A percentile compares a stretch with the other conserved stretches of the same genome.
These are phyloP conservation scores for Thera britannica DNA, from an alignment of 2,888 invertebrate genomes.

Conservation along the genomic window DNA sequence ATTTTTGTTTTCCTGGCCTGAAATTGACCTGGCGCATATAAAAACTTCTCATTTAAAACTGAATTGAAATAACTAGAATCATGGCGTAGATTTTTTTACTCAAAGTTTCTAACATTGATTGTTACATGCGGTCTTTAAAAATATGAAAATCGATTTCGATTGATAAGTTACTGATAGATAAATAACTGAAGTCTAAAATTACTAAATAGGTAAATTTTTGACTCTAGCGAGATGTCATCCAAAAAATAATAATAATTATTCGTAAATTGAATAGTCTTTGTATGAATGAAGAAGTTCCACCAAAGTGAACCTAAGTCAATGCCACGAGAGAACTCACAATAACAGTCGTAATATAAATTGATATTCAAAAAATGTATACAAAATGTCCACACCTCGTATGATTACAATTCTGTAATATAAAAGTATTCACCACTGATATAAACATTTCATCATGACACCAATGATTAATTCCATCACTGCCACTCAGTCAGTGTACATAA, in stretches of 20 bases:
- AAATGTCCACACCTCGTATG: slow-evolving; percentile 79
- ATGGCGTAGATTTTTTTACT: too few species aligned
- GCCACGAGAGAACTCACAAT: slow-evolving; percentile 80
- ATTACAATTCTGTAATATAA: slow-evolving; percentile 78
- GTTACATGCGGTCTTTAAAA: background rate
- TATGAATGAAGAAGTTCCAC: slow-evolving; percentile 21
- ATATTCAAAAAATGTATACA: slow-evolving; percentile 80
- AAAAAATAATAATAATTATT: background rate
- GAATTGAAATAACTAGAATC: too few species aligned
- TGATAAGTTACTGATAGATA: background rate
- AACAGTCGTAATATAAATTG: slow-evolving; percentile 65
- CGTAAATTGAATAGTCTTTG: slow-evolving; percentile 5
- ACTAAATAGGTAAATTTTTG: background rate
- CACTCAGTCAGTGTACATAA: slow-evolving; percentile 68
- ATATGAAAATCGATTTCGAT: background rate
- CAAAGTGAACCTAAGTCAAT: slow-evolving; percentile 62
- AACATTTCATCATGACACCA: slow-evolving; percentile 63
- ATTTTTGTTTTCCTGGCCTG: too few species aligned
- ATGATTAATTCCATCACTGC: slow-evolving; percentile 57
- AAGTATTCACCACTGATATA: slow-evolving; percentile 72
- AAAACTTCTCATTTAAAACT: too few species aligned
- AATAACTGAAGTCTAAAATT: background rate
- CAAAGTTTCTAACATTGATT: background rate
- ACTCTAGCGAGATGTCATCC: background rate
- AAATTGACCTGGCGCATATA: too few species aligned